Evolutionary conservation across 92 coral and sea anemone genomes (phyloP), one percentile per base, ranked within the genome.

Genomic region (Metridium senile): DNA sequence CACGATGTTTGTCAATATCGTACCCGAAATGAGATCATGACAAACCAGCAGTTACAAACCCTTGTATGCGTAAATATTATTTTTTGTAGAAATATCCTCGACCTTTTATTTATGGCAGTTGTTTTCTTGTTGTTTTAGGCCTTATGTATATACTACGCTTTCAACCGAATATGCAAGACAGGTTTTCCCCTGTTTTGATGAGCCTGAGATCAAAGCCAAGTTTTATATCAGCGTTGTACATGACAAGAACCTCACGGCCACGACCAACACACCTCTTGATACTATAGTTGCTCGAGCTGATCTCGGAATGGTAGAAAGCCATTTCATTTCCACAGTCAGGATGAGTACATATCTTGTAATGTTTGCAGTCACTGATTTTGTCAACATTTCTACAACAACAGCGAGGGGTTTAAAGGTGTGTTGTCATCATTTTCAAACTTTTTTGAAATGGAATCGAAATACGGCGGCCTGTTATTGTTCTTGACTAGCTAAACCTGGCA

Each of bases 101-200:
- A 31, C 65, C 92, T 26, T 58, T 79, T 28, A 76, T 84, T n/a
- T 53, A 68, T 87, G 90, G 81, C 86, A 0, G 98, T 95, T 54
- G 90, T 90, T 67, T 90, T 39, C 13, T 13, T 39, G 13, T 39
- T 39, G 6, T 13, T 39, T 39, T 39, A 39, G 49, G 13, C 4
- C 61, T 3, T 54, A 54, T 58, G 25, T 54, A 89, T 93, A 76
- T 62, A 90, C 66, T 71, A 89, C 70, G 92, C 87, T 92, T 31
- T 85, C 81, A 64, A 67, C 89, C 30, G 86, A 84, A 1, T 88
- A 83, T n/a, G 97, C 97, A 7, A 62, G 97, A 25, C 84, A 81
- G 0, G 92, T 93, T 11, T 89, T 92, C 29, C 97, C 97, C 10
- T 92, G 97, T 69, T 92, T 92, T 45, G 93, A 92, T 77, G 97